Conservation (phyloP, 2,888 invertebrate genomes). For the Drosophila nr. fundita region DNA sequence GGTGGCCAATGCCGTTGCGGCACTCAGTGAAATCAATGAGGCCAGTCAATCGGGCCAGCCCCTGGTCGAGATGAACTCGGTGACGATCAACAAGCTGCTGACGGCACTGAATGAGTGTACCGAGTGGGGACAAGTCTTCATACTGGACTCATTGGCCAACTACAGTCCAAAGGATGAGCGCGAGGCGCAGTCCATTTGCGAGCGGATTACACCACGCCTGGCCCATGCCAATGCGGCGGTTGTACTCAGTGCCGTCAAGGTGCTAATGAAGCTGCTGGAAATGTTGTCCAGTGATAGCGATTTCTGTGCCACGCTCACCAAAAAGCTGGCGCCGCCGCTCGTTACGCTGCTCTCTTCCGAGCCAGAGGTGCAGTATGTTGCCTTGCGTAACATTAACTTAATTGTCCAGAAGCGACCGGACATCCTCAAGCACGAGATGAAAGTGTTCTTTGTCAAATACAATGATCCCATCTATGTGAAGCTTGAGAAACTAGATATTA, state of each 20-base stretch:
- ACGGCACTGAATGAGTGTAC: constrained; percentile 99
- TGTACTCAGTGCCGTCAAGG: constrained; percentile 98
- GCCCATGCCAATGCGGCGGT: constrained; percentile 99
- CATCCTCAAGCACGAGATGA: constrained; percentile 99
- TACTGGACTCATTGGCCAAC: constrained; percentile 98
- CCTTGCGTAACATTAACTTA: constrained; percentile 98
- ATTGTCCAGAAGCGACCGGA: constrained; percentile 99
- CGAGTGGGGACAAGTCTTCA: constrained; percentile 99
- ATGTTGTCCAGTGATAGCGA: constrained; percentile 97
- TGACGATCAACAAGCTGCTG: constrained; percentile 98
- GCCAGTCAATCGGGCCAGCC: constrained; percentile 97
- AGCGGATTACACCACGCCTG: constrained; percentile 97
- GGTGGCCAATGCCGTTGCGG: constrained; percentile 99
- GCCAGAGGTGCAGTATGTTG: constrained; percentile 99
- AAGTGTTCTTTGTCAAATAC: constrained; percentile 99
- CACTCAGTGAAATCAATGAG: constrained; percentile 99
- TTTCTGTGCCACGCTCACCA: constrained; percentile 96
- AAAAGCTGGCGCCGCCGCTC: constrained; percentile 99
- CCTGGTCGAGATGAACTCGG: constrained; percentile 97
- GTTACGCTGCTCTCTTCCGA: constrained; percentile 99
- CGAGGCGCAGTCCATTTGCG: constrained; percentile 99
- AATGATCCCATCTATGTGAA: constrained; percentile 99
- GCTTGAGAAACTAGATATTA: constrained; percentile 98
- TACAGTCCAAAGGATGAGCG: constrained; percentile 98
- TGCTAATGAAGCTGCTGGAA: constrained; percentile 99